phyloP scores from a whole-genome alignment of 2,113 vertebrate genomes.

The Garra rufa region DNA sequence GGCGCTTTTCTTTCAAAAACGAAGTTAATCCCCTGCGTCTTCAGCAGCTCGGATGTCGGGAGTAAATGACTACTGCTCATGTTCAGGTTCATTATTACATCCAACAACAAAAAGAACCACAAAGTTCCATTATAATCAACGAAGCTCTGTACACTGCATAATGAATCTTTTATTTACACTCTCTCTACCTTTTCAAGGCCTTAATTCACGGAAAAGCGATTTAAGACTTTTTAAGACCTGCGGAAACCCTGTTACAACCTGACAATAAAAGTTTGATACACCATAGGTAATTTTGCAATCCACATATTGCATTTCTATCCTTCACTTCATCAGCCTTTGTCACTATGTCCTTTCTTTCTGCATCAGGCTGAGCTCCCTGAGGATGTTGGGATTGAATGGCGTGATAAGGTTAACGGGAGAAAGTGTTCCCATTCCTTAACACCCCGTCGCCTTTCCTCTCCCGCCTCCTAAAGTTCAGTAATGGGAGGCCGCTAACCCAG shows the following conservation, averaged over 20 bases:
- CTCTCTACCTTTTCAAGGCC: no score
- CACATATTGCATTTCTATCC: neutral
- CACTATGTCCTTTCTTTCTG: neutral
- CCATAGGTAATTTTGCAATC: neutral
- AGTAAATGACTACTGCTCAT: no score
- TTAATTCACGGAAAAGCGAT: no score
- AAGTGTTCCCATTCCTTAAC: conserved; percentile 24
- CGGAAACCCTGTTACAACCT: neutral
- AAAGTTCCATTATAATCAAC: no score
- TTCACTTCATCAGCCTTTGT: neutral
- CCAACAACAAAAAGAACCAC: no score
- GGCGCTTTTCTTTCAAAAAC: no score
- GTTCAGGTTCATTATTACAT: no score
- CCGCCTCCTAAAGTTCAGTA: conserved; percentile 35
- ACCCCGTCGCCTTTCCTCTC: conserved; percentile 4
- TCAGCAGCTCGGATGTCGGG: no score
- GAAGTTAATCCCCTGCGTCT: no score
- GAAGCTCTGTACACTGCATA: no score
- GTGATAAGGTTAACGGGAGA: conserved; percentile 36
- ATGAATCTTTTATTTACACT: no score
- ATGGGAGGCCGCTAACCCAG: conserved; percentile 52
- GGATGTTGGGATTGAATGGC: conserved; percentile 27
- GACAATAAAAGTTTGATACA: neutral
- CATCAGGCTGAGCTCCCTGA: neutral
- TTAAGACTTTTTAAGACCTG: no score